Evolutionary conservation across 2,888 invertebrate species (phyloP), one percentile per base, ranked within the genome.

Genomic region (Conops quadrifasciatus): DNA sequence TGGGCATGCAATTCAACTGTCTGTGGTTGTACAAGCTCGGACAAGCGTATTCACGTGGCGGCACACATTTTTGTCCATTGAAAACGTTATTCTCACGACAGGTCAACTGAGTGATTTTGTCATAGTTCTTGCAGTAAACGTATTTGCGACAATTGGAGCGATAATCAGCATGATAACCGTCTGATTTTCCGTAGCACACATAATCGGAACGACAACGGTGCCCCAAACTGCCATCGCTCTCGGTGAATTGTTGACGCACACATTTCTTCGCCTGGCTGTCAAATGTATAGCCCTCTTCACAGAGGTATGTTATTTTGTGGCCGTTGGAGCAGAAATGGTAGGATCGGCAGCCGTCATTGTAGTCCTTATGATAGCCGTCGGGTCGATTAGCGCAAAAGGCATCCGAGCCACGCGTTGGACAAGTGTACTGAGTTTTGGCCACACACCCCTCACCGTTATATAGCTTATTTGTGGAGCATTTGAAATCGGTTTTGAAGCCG

Each of bases 391-490:
- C 85, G 79, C 90, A 90, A 36, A 88, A 87, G 19, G 83, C 82
- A 75, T 88, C 88, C 71, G 87, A 80, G 1, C 74, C 77, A 0
- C 70, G 13, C 73, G 87, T 78, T 87, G 88, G 51, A 75, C 89
- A 90, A 0, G 85, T 77, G 77, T 87, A 89, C 67, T 86, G 85
- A 4, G 79, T 79, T 21, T 83, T 82, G 7, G 87, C 80, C 13
- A 89, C 88, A 78, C 90, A 90, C 58, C 88, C 81, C 76, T 89
- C 88, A 0, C 90, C 90, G 77, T 90, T 89, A 80, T 89, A 90
- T n/a, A 88, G 77, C 72, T 88, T 87, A 2, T 84, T 86, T 0
- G 71, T 70, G 0, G 87, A 84, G 74, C 90, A 90, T 19, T 85
- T 83, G 2, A 89, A 85, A 71, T 86, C 84, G 0, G 89, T 89